phyloP scores from a whole-genome alignment of 2,888 invertebrate genomes.

The Gryllus longicercus region DNA sequence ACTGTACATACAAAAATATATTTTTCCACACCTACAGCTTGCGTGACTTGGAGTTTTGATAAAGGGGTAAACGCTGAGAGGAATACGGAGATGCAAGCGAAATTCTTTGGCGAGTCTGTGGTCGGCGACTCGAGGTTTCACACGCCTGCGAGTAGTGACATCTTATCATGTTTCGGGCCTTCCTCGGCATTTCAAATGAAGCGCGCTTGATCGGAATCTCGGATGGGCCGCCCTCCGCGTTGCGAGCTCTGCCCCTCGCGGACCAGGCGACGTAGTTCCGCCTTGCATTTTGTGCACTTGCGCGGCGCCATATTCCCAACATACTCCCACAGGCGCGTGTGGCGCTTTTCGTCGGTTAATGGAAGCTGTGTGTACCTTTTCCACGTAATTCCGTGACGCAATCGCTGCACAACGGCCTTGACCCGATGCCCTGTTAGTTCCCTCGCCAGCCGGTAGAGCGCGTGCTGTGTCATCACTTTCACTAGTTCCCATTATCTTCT shows the following conservation, averaged over 20 bases:
- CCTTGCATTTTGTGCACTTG: background rate
- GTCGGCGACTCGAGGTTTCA: too few species aligned
- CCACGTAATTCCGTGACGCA: background rate
- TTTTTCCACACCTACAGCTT: too few species aligned
- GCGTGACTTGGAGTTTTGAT: too few species aligned
- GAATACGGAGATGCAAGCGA: too few species aligned
- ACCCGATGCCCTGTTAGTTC: background rate
- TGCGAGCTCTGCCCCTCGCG: background rate
- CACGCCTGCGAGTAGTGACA: too few species aligned
- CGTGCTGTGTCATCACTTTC: slow-evolving; percentile 3
- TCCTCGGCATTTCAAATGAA: too few species aligned
- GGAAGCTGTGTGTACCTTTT: background rate
- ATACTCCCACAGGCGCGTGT: background rate
- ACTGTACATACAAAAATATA: too few species aligned
- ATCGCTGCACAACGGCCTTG: background rate
- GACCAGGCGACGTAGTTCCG: background rate
- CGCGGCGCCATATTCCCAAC: background rate
- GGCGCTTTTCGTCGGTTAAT: background rate
- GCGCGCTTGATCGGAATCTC: too few species aligned
- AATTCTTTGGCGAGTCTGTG: too few species aligned
- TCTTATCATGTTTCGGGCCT: too few species aligned
- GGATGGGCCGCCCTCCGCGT: background rate
- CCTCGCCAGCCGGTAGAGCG: background rate
- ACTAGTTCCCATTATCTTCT: background rate
- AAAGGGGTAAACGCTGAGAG: too few species aligned